Conservation (phyloP, 1,140 invertebrate genomes). For the Leptopilina clavipes region DNA sequence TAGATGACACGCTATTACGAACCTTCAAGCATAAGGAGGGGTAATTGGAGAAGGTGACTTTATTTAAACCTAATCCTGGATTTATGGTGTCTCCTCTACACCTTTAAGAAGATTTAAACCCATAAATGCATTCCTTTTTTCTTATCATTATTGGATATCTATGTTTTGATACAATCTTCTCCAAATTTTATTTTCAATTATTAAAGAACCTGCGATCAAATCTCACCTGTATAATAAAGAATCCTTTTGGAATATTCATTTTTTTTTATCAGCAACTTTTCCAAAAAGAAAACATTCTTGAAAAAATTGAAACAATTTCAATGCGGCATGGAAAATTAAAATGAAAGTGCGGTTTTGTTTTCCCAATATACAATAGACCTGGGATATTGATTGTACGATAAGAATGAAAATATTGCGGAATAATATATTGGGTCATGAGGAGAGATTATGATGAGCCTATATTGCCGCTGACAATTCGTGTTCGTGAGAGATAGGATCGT, state of each 20-base stretch:
- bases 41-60: conserved; percentile 1
- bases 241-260: too few species aligned
- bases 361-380: too few species aligned
- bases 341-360: too few species aligned
- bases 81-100: neutral
- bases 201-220: too few species aligned
- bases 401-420: neutral
- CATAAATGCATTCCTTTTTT: neutral
- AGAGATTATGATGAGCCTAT: conserved; percentile 10
- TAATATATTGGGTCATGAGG: conserved; percentile 14
- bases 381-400: too few species aligned
- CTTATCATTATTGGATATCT: neutral
- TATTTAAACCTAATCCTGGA: neutral
- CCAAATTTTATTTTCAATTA: too few species aligned
- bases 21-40: neutral
- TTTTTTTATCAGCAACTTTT: too few species aligned
- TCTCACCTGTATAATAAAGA: too few species aligned
- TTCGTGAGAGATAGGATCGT: neutral
- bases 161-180: too few species aligned
- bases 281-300: too few species aligned
- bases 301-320: too few species aligned
- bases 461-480: conserved; percentile 1
- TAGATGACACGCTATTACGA: conserved; percentile 13
- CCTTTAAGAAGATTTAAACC: neutral
- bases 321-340: too few species aligned